phyloP scores from a whole-genome alignment of 2,113 vertebrate genomes.

The Paraplagusia blochii region DNA sequence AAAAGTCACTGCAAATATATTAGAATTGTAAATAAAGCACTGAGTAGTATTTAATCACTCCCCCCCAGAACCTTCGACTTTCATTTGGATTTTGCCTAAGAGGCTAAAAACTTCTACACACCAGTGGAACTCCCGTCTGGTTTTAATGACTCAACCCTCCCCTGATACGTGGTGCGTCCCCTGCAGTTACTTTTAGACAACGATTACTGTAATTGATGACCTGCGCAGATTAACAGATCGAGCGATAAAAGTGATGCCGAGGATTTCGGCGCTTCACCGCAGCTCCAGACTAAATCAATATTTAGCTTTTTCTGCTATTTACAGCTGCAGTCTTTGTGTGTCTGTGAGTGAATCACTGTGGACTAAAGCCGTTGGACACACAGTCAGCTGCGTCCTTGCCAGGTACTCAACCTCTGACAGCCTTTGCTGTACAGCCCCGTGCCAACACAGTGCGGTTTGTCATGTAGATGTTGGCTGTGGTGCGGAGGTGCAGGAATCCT shows the following conservation, averaged over 20 bases:
- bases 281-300: constrained; percentile 37
- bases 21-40: too few relatives aligned
- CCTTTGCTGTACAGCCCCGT: constrained; percentile 6
- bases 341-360: constrained; percentile 7
- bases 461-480: constrained; percentile 36
- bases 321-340: background rate
- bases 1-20: too few relatives aligned
- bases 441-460: constrained; percentile 43
- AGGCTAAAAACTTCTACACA: too few relatives aligned
- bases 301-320: constrained; percentile 19
- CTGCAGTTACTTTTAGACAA: constrained; percentile 46
- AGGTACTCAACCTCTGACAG: constrained; percentile 12
- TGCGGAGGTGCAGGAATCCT: constrained; percentile 9
- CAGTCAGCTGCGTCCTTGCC: constrained; percentile 10
- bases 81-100: too few relatives aligned
- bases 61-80: too few relatives aligned
- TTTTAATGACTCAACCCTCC: too few relatives aligned
- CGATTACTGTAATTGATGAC: constrained; percentile 42
- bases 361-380: constrained; percentile 12
- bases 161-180: background rate
- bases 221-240: constrained; percentile 42
- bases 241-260: constrained; percentile 45
- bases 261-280: constrained; percentile 37
- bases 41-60: too few relatives aligned
- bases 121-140: too few relatives aligned